phyloP scores from a whole-genome alignment of 1,140 invertebrate genomes.

The Hetaerina americana region DNA sequence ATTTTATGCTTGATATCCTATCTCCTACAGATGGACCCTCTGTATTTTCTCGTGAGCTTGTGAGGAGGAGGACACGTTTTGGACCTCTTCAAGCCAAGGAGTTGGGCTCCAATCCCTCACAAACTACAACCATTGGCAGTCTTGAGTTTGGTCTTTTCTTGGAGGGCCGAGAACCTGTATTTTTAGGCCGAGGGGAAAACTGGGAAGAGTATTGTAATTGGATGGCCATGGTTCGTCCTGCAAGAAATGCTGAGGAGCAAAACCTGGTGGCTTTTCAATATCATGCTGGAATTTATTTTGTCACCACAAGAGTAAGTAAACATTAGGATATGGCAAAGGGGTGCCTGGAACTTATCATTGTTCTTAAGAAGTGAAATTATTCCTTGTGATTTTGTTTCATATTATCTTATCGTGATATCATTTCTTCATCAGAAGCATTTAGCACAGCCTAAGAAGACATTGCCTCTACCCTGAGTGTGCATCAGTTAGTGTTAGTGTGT shows the following conservation, averaged over 20 bases:
- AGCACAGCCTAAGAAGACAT: too few species aligned
- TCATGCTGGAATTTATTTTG: slow-evolving; percentile 28
- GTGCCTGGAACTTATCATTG: background rate
- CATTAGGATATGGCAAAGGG: background rate
- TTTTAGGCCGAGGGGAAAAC: slow-evolving; percentile 4
- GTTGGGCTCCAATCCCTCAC: background rate
- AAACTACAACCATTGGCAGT: slow-evolving; percentile 10
- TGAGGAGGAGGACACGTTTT: slow-evolving; percentile 8
- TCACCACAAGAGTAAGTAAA: slow-evolving; percentile 26
- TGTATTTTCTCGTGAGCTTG: slow-evolving; percentile 6
- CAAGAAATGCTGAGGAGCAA: slow-evolving; percentile 23
- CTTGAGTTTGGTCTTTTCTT: slow-evolving; percentile 20
- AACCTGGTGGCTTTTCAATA: slow-evolving; percentile 32
- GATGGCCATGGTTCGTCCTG: slow-evolving; percentile 34
- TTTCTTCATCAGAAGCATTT: too few species aligned
- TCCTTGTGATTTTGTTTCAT: too few species aligned
- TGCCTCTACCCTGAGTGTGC: too few species aligned
- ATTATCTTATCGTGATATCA: too few species aligned
- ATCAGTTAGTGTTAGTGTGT: too few species aligned
- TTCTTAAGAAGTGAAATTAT: background rate
- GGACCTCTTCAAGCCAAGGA: slow-evolving; percentile 8
- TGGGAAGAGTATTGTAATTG: slow-evolving; percentile 32
- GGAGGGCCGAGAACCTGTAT: slow-evolving; percentile 19
- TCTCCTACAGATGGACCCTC: background rate
- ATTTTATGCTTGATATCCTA: background rate